Base-by-base conservation (phyloP, 1,140 invertebrate species). In the Drosophila sechellia region DNA sequence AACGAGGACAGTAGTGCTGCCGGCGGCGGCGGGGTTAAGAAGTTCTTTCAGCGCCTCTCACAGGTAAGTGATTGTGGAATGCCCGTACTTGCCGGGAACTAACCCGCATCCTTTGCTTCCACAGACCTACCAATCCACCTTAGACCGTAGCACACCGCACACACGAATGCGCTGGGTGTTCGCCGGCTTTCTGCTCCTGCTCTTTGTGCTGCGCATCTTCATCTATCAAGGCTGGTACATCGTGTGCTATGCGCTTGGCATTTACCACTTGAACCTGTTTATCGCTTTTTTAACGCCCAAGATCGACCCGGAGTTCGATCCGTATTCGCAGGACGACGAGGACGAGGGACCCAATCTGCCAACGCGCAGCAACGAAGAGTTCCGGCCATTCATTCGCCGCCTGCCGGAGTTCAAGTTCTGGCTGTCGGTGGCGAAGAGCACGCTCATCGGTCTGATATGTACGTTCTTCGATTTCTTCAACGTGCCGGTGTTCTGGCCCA, bases 351-450 rank as follows among this genome's bases (percentile, higher is more conserved):
- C 98, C 61, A 96, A 97, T 86, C 95, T 99, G 81, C 99, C 99
- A 31, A 99, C 97, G 15, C 96, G 96, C 92, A 95, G 96, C 27
- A 98, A 97, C 91, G 98, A 99, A 94, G 99, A 99, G 93, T 99
- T 99, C 92, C 95, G 98, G 81, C 99, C 99, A 46, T 99, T 99
- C 92, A 99, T 99, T 91, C 94, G 99, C 79, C 95, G 99, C 85
- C 94, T 99, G 91, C 98, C 99, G 34, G 99, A 99, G 94, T 99
- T 99, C 92, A 99, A 99, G 93, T 99, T 99, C 93, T 99, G 99
- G 99, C 96, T 99, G 87, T 98, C 98, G 78, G 96, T 99, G 49
- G 96, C 97, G 40, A 99, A 98, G 92, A 98, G 98, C 50, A 98
- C 98, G n/a, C 54, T 98, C 2, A 94, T 99, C 78, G 98, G 96